Conservation (phyloP, 2,113 vertebrate species). For the Corythornis madagascariensis region DNA sequence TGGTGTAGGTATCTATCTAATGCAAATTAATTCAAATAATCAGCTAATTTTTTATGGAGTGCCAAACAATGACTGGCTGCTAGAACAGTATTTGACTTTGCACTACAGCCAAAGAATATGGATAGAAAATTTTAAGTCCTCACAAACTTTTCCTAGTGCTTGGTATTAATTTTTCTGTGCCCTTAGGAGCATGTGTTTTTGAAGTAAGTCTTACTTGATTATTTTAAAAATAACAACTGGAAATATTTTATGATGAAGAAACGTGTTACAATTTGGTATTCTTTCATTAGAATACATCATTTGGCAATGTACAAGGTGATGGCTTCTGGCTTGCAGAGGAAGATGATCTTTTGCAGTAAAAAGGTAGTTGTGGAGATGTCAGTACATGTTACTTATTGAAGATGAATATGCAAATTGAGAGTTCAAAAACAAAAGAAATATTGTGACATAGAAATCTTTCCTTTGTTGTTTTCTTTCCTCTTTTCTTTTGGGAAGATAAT, state of each 20-base stretch:
- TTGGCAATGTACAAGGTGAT: not conserved
- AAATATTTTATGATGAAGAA: not conserved
- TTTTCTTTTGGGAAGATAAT: not conserved
- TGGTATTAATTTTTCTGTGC: not conserved
- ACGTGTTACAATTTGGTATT: not conserved
- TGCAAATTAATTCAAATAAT: not conserved
- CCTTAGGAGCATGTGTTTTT: not conserved
- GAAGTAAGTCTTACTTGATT: not conserved
- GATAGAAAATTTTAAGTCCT: not conserved
- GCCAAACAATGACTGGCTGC: not conserved
- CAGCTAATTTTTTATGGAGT: not conserved
- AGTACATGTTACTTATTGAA: not conserved
- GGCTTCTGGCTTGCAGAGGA: not conserved
- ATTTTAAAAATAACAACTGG: not conserved
- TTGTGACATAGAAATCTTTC: not conserved
- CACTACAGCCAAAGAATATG: not conserved
- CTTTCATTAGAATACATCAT: not conserved
- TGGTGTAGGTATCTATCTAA: not conserved
- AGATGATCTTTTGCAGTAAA: not conserved
- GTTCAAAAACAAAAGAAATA: not conserved
- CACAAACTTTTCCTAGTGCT: not conserved
- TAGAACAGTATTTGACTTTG: not conserved
- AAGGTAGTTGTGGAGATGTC: not conserved
- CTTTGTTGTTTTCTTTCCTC: not conserved
- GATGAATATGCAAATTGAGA: not conserved